Evolutionary conservation across 2,888 invertebrate genomes (phyloP), one percentile per base, ranked within the genome.

Genomic region (Hoplodrina blanda): DNA sequence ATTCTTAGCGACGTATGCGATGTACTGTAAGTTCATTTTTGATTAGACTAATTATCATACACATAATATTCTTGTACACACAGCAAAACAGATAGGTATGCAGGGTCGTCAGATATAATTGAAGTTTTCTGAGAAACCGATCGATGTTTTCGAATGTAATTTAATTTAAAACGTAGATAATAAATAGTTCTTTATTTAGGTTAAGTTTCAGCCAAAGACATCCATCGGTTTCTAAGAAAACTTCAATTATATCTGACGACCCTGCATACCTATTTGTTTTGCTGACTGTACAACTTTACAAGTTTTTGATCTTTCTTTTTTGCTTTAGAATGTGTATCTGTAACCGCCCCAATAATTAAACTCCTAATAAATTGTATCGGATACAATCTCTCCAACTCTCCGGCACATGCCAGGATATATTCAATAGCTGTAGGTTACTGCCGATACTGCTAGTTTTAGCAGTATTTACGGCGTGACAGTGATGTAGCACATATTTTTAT

Each of bases 401-500:
- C 33, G 76, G 73, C 68, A 69, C 49, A 11, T 13, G 19, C 49
- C 59, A 55, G 49, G 59, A 25, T 60, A 76, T 49, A n/a, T 33
- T 17, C 52, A 44, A 46, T 50, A 33, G 19, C 49, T 17, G 30
- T 57, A 52, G 62, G 61, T 44, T 64, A 69, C n/a, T 61, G 17
- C 56, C 50, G 5, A 56, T 25, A n/a, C 44, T 41, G 50, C 44
- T 56, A 70, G 60, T 53, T 25, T 0, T 30, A 46, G 20, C 33
- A 20, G 41, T 60, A 59, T 65, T 52, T 33, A 50, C 33, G n/a
- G 2, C 6, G 19, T 19, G 69, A 64, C 80, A 69, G 50, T 75
- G 77, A 75, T 41, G 49, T 50, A 80, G 62, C 50, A 59, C 57
- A 64, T 52, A 80, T 62, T 77, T 80, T 75, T 80, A 80, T 64